A percentile compares a stretch with the other conserved stretches of the same genome.
Evolutionary conservation across 2,797 vertebrate species (phyloP).

Genomic region (Spondyliosoma cantharus): DNA sequence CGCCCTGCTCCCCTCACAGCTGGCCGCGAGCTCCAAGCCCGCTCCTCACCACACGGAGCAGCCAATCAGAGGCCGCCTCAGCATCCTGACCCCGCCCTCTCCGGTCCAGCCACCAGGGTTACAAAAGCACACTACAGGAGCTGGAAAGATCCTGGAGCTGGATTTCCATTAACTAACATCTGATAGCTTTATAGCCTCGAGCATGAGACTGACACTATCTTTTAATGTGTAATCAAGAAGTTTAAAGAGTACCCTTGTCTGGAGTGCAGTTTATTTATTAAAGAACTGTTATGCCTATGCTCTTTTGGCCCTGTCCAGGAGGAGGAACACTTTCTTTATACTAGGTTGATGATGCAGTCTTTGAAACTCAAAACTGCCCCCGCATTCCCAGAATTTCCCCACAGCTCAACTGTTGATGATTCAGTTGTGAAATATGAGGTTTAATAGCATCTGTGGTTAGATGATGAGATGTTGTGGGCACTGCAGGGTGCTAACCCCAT

Average conservation of each 20-base stretch:
- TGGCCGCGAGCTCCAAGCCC: conserved; percentile 53
- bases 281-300: background rate
- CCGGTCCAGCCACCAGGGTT: conserved; percentile 45
- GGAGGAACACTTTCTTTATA: background rate
- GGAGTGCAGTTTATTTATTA: background rate
- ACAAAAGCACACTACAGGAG: conserved; percentile 47
- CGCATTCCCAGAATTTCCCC: background rate
- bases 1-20: conserved; percentile 58
- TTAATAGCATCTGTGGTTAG: background rate
- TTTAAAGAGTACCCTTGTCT: background rate
- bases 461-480: background rate
- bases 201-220: background rate
- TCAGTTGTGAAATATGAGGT: background rate
- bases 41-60: conserved; percentile 30
- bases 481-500: no score
- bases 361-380: background rate
- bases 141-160: conserved; percentile 5
- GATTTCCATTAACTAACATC: background rate
- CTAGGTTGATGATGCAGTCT: background rate
- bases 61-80: conserved; percentile 74
- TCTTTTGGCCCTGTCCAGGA: background rate
- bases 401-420: background rate
- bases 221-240: background rate
- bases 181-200: background rate
- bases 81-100: conserved; percentile 76